Evolutionary conservation across 2,113 vertebrate species (phyloP).

Genomic region (Entelurus aequoreus): DNA sequence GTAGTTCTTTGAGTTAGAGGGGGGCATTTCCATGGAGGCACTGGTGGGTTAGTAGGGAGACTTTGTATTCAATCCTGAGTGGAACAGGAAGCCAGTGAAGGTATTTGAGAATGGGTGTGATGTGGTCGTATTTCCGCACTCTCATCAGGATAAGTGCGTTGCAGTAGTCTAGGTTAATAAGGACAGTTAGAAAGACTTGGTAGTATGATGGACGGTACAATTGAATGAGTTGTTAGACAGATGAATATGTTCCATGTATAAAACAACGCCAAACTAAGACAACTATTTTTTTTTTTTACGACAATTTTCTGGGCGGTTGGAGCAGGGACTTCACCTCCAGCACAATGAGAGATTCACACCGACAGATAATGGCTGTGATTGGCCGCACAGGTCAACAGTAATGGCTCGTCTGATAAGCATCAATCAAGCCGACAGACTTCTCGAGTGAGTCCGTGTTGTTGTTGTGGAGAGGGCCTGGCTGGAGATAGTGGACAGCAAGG

Average conservation of each 20-base stretch:
- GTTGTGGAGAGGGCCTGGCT: slow-evolving; percentile 36
- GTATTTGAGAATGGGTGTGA: no score
- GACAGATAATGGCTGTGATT: slow-evolving; percentile 44
- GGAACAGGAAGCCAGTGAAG: no score
- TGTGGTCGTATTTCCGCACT: no score
- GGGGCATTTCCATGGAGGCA: no score
- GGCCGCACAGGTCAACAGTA: slow-evolving; percentile 59
- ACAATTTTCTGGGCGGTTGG: slow-evolving; percentile 2
- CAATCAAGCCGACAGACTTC: slow-evolving; percentile 46
- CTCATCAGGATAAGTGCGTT: no score
- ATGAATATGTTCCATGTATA: no score
- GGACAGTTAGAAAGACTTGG: neutral
- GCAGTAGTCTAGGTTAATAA: neutral
- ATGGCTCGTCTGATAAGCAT: slow-evolving; percentile 59
- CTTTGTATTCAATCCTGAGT: no score
- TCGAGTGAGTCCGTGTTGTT: slow-evolving; percentile 45
- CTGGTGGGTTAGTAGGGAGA: no score
- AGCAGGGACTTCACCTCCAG: slow-evolving; percentile 33
- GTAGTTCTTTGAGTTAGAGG: no score
- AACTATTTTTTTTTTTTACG: slow-evolving; percentile 12
- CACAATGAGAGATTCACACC: slow-evolving; percentile 29
- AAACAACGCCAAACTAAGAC: neutral
- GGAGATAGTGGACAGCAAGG: slow-evolving; percentile 42
- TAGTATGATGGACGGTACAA: neutral
- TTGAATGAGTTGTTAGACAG: no score